phyloP scores from a whole-genome alignment of 2,113 vertebrate genomes.

The Progne subis region DNA sequence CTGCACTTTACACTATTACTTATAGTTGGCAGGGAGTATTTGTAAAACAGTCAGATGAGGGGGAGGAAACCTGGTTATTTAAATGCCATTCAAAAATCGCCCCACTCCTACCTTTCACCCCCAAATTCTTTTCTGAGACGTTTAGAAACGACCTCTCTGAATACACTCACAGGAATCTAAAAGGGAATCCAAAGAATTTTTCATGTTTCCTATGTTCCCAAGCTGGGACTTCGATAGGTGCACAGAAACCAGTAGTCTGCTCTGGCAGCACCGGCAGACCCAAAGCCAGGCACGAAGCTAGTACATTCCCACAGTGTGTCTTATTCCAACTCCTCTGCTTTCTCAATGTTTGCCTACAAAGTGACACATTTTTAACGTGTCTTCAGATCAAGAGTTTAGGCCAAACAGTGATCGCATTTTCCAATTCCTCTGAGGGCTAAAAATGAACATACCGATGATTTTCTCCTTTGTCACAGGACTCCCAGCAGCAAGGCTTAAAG shows the following conservation, averaged over 20 bases:
- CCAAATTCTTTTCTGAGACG: background rate
- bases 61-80: slow-evolving; percentile 23
- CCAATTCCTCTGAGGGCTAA: background rate
- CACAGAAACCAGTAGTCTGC: background rate
- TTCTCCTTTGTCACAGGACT: background rate
- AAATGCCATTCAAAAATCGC: slow-evolving; percentile 23
- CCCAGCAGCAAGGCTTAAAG: background rate
- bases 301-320: background rate
- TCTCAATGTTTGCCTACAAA: background rate
- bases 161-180: background rate
- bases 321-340: background rate
- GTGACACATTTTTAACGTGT: background rate
- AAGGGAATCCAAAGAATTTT: slow-evolving; percentile 20
- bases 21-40: slow-evolving; percentile 13
- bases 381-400: background rate
- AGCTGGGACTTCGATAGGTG: background rate
- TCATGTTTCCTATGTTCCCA: background rate
- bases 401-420: background rate
- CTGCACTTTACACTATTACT: slow-evolving; percentile 58
- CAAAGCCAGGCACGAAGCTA: background rate
- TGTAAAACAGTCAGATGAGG: slow-evolving; percentile 18
- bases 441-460: background rate
- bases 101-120: background rate
- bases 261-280: background rate
- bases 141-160: background rate